These are phyloP conservation scores for Macrosteles quadrilineatus DNA, from an alignment of 1,140 invertebrate genomes.

Conservation along the genomic window DNA sequence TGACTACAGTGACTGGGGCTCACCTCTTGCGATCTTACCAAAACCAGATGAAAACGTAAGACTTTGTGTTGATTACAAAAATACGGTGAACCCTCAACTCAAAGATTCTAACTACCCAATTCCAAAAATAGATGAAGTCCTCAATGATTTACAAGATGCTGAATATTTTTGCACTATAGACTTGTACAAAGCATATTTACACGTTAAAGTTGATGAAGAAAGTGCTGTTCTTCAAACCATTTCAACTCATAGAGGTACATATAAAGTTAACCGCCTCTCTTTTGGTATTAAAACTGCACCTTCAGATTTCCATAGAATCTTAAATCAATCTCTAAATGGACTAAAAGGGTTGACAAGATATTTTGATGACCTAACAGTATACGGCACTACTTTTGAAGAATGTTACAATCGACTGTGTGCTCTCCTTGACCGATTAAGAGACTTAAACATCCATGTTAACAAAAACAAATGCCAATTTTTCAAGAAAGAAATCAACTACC, in stretches of 20 bases:
- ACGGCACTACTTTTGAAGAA: background rate
- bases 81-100: slow-evolving; percentile 37
- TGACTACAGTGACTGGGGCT: slow-evolving; percentile 46
- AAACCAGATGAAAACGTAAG: slow-evolving; percentile 47
- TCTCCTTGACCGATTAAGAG: slow-evolving; percentile 11
- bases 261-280: slow-evolving; percentile 48
- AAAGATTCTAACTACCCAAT: slow-evolving; percentile 21
- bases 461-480: slow-evolving; percentile 50
- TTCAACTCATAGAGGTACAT: slow-evolving; percentile 47
- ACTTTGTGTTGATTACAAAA: slow-evolving; percentile 55
- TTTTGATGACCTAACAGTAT: background rate
- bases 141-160: slow-evolving; percentile 27
- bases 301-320: slow-evolving; percentile 54
- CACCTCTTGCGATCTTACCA: slow-evolving; percentile 49
- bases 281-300: slow-evolving; percentile 56
- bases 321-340: slow-evolving; percentile 49
- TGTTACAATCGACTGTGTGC: slow-evolving; percentile 4
- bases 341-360: slow-evolving; percentile 35
- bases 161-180: slow-evolving; percentile 40
- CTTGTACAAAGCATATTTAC: slow-evolving; percentile 44
- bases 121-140: slow-evolving; percentile 27
- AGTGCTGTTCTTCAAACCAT: slow-evolving; percentile 46
- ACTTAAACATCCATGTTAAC: slow-evolving; percentile 40
- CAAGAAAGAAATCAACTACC: slow-evolving; percentile 31
- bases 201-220: slow-evolving; percentile 42